A percentile compares a stretch with the other conserved stretches of the same genome.
phyloP scores from a whole-genome alignment of 2,113 vertebrate genomes.

The Ageneiosus marmoratus region DNA sequence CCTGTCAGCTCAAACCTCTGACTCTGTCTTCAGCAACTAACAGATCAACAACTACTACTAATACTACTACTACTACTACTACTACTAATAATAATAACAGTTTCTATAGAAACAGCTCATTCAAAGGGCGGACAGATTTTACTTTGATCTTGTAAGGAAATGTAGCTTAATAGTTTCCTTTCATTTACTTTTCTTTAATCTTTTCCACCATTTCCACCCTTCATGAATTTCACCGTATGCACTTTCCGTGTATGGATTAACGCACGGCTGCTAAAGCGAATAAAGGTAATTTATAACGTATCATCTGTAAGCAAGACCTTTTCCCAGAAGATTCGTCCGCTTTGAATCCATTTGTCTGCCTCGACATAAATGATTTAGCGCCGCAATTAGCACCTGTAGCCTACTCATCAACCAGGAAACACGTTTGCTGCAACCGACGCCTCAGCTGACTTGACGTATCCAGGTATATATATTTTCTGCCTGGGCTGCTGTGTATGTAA shows the following conservation, averaged over 20 bases:
- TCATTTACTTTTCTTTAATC: too few relatives aligned
- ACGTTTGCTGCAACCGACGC: neutral
- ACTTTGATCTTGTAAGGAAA: neutral
- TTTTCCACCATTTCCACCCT: neutral
- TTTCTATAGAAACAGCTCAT: neutral
- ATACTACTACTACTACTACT: neutral
- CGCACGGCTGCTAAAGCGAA: constrained; percentile 13
- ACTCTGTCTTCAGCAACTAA: too few relatives aligned
- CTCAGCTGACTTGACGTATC: neutral
- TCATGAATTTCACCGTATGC: neutral
- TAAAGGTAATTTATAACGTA: constrained; percentile 46
- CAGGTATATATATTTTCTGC: neutral
- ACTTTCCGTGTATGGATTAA: constrained; percentile 18
- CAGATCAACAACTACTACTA: neutral
- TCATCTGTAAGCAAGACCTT: constrained; percentile 50
- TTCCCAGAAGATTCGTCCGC: constrained; percentile 30
- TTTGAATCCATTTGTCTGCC: constrained; percentile 35
- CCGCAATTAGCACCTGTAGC: constrained; percentile 49
- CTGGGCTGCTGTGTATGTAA: neutral
- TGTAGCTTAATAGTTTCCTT: too few relatives aligned
- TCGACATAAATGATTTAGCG: constrained; percentile 47
- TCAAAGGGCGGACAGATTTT: neutral
- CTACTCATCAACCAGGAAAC: constrained; percentile 23
- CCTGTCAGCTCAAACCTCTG: neutral
- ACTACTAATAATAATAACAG: neutral